Percentiles rank a stretch among this genome's conserved stretches.
Conservation (phyloP, 2,113 vertebrate genomes). For the Montifringilla adamsi region DNA sequence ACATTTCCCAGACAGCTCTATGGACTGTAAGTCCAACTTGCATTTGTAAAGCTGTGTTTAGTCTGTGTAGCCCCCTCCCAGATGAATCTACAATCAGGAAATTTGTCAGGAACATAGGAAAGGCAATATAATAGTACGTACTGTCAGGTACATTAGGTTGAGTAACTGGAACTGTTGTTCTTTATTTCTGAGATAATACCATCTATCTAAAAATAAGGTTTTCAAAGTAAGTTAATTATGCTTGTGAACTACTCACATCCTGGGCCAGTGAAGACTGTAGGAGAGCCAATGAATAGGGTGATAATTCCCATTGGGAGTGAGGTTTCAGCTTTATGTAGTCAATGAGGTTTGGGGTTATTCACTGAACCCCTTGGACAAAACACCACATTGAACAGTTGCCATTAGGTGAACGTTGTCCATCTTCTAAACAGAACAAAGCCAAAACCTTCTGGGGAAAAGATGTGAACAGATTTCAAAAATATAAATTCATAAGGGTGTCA, state of each 20-base stretch:
- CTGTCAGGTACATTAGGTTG: background rate
- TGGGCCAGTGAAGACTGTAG: background rate
- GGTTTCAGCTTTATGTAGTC: background rate
- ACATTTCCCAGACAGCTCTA: background rate
- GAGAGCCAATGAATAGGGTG: background rate
- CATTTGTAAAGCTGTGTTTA: background rate
- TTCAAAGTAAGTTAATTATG: background rate
- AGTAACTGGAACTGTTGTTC: background rate
- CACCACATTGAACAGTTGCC: background rate
- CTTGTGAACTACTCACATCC: background rate
- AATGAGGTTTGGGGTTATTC: background rate
- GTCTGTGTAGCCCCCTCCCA: background rate
- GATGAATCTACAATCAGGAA: background rate
- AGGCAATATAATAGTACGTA: background rate
- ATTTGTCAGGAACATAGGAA: background rate
- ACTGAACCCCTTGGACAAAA: background rate
- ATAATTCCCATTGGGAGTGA: background rate
- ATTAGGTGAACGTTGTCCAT: background rate
- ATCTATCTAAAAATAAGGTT: background rate
- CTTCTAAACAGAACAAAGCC: background rate
- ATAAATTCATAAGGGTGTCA: background rate
- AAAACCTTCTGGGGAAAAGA: background rate
- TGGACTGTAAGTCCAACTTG: background rate
- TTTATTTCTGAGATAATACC: background rate
- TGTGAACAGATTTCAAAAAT: background rate